Base-by-base conservation (phyloP, 1,140 invertebrate species). In the Cheumatopsyche charites region DNA sequence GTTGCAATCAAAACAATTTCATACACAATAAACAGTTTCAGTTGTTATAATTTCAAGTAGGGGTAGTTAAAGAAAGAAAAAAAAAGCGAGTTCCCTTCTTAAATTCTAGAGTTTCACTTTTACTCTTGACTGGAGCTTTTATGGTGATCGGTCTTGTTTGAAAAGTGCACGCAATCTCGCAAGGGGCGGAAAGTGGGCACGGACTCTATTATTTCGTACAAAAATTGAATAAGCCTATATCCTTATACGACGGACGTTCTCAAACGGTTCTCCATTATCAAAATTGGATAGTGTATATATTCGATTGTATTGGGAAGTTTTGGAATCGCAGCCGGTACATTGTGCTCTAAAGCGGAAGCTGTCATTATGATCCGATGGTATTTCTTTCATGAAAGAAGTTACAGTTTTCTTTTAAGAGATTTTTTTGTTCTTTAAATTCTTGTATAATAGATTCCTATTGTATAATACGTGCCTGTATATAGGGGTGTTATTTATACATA, bases 91-190 rank as follows among this genome's bases (percentile, higher is more conserved):
- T 36, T 68, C 47, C 29, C 55, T 68, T 68, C 11, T 45, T 42
- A 17, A 36, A 43, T 15, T 72, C 70, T 72, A 52, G 45, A 67
- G 63, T 72, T 72, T 72, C 70, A 72, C 70, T 72, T 72, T 72
- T 67, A 72, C 62, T 67, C 70, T 66, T 72, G 70, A 72, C 70
- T 72, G 62, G 19, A 72, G 70, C 70, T 67, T 52, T 72, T 72
- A 67, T 72, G 4, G 25, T 26, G 55, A 52, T 63, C 21, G 29
- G 45, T 55, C 5, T 19, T 55, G 47, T 42, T 17, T 36, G 29
- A 68, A 55, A 68, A 68, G 66, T 45, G 47, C 41, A 21, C 36
- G 23, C 36, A 23, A 36, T 23, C 49, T 15, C 55, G 15, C 42
- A 36, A 23, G 23, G 66, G 66, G 66, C 66, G 47, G 66, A 68